These are phyloP conservation scores for Lepus europaeus DNA, from an alignment of 2,113 vertebrate species.

Conservation along the genomic window DNA sequence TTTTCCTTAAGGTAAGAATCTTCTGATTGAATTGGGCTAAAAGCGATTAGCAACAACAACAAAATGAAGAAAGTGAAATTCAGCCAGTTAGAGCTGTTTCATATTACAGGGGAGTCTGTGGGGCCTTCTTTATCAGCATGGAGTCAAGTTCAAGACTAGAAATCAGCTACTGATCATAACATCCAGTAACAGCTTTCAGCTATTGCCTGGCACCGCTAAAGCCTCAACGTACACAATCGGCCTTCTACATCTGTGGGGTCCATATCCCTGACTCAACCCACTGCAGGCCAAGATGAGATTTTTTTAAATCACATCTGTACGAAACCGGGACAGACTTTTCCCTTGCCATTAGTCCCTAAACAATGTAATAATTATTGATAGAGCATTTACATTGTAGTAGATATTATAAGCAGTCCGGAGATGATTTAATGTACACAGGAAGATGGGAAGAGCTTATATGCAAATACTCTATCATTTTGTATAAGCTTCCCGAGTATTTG, in stretches of 20 bases:
- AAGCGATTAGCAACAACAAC: background rate
- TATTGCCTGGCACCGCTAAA: background rate
- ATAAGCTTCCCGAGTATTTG: no score
- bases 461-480: background rate
- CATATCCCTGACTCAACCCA: background rate
- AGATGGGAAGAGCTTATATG: background rate
- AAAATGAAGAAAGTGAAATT: background rate
- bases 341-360: background rate
- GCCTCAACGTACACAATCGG: background rate
- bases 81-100: background rate
- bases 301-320: no score
- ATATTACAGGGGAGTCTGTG: background rate
- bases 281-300: background rate
- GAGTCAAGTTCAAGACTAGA: conserved; percentile 26
- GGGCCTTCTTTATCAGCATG: background rate
- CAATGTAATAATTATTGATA: background rate
- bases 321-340: background rate
- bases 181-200: conserved; percentile 10
- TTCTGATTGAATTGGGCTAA: conserved; percentile 26
- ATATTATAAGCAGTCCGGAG: background rate
- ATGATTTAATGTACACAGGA: background rate
- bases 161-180: background rate
- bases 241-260: background rate
- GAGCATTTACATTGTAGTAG: background rate
- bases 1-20: conserved; percentile 51